Evolutionary conservation across 2,797 vertebrate species (phyloP), one percentile per base, ranked within the genome.

Genomic region (Artibeus lituratus): DNA sequence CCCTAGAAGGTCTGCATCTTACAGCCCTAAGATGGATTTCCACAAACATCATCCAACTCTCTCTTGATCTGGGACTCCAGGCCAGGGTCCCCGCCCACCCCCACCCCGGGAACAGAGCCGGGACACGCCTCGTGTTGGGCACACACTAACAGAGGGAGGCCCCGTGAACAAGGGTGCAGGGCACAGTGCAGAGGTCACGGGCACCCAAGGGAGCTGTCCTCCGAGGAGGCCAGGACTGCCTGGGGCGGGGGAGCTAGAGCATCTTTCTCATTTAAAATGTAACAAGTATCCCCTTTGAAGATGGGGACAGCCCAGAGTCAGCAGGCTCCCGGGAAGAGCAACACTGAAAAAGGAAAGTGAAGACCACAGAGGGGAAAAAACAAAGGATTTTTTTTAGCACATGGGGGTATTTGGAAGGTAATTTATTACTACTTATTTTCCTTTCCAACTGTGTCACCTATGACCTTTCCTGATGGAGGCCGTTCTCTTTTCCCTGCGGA

Each of bases 391-490:
- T 90, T 73, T 73, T 76, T n/a, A 98, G 97, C 96, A 97, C 96
- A 97, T 96, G 81, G 97, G 96, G 97, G 87, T 97, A 95, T 98
- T 98, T 96, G 97, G 97, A 98, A 98, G 97, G 97, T 98, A 98
- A 98, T 98, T 98, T 98, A 98, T 98, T 98, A 35, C 15, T 65
- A 10, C 92, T 97, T 96, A 96, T 97, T 85, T 93, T 91, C 59
- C 82, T 96, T 94, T 82, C 59, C 81, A 91, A 69, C 69, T 80
- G 62, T 90, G 21, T 95, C 39, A 1, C 83, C 82, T 92, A 0
- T 87, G 59, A 67, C 37, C 37, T 80, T 92, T 96, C 49, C 55
- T 53, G 83, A 86, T 24, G 81, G 95, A 93, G 93, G 88, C 87
- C 14, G 12, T 69, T 94, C 90, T 87, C 82, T 85, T 87, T 49